Conservation (phyloP, 2,113 vertebrate genomes). For the Pangasianodon hypophthalmus region DNA sequence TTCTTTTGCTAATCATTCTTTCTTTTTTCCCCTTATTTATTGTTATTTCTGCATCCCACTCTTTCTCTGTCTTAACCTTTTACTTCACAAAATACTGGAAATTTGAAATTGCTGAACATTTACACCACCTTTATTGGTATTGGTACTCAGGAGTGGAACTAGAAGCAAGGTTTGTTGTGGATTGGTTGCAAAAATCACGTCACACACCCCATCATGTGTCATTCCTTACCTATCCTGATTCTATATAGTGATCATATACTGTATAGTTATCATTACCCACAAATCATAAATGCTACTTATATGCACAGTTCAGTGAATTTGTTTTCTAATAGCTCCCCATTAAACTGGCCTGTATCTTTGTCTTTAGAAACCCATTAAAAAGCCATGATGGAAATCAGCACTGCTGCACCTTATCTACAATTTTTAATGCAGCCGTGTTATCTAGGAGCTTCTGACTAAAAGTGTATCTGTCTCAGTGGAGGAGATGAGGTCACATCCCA, state of each 20-base stretch:
- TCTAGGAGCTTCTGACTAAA: not conserved
- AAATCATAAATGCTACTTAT: not conserved
- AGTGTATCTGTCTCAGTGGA: not conserved
- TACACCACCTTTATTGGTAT: not conserved
- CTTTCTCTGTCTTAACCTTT: not conserved
- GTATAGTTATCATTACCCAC: not conserved
- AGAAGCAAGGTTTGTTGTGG: not conserved
- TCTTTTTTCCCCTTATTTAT: not conserved
- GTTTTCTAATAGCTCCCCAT: not conserved
- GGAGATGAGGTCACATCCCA: constrained; percentile 16
- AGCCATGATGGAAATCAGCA: constrained; percentile 3
- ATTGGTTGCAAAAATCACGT: not conserved
- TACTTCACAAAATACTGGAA: not conserved
- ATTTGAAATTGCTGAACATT: not conserved
- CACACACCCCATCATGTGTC: not conserved
- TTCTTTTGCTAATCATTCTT: not conserved
- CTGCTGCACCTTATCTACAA: not conserved
- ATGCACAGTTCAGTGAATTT: not conserved
- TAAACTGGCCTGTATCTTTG: no score
- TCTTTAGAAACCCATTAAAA: not conserved
- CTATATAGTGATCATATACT: not conserved
- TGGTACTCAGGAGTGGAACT: not conserved
- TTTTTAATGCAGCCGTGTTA: not conserved
- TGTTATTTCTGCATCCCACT: not conserved
- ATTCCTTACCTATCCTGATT: not conserved